phyloP scores from a whole-genome alignment of 2,797 vertebrate genomes.

The Arctocebus calabarensis region DNA sequence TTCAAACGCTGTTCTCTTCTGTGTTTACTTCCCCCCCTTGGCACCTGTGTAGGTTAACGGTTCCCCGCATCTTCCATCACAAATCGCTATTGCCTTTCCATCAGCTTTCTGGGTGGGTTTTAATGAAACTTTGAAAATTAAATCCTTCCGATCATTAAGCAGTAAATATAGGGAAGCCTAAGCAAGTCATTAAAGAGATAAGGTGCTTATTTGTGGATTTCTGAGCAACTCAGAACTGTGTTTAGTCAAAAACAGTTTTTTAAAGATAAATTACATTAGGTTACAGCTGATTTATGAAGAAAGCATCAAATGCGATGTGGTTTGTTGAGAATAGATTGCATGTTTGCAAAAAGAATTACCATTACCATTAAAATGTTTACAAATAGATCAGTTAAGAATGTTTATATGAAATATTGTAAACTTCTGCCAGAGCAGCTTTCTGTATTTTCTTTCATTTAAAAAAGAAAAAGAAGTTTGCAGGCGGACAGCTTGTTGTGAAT shows the following conservation, averaged over 20 bases:
- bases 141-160: conserved; percentile 71
- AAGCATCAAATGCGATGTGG: neutral
- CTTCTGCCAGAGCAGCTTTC: conserved; percentile 56
- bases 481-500: conserved; percentile 41
- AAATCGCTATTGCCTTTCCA: conserved; percentile 68
- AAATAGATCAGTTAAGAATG: conserved; percentile 67
- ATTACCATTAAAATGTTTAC: conserved; percentile 67
- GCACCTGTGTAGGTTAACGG: conserved; percentile 72
- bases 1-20: conserved; percentile 44
- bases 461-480: conserved; percentile 61
- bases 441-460: conserved; percentile 62
- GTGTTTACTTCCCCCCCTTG: conserved; percentile 65
- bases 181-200: conserved; percentile 71
- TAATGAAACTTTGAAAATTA: conserved; percentile 77
- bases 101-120: conserved; percentile 68
- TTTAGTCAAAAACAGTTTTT: conserved; percentile 50
- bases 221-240: neutral
- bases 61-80: neutral
- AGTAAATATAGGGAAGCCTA: conserved; percentile 57
- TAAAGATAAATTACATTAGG: conserved; percentile 65
- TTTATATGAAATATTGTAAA: conserved; percentile 33
- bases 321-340: conserved; percentile 49
- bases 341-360: conserved; percentile 63
- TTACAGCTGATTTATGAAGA: conserved; percentile 1
- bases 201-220: conserved; percentile 73